These are phyloP conservation scores for Cervus canadensis DNA, from an alignment of 2,113 vertebrate species.

Conservation along the genomic window DNA sequence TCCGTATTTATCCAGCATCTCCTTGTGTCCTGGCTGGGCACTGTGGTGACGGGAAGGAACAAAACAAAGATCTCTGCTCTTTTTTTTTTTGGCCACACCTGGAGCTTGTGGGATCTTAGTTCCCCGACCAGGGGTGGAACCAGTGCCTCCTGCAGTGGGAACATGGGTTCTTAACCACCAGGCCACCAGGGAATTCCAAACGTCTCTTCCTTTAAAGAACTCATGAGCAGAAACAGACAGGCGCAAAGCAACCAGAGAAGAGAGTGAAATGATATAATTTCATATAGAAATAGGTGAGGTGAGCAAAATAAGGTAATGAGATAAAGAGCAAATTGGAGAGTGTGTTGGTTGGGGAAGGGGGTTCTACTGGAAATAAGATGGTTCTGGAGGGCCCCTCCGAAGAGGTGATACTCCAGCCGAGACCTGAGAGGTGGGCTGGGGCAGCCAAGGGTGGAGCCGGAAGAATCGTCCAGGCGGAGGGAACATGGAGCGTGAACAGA, in stretches of 20 bases:
- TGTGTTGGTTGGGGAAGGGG: rapidly evolving
- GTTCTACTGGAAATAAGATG: not conserved
- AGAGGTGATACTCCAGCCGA: not conserved
- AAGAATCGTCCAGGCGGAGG: not conserved
- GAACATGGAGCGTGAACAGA: not conserved
- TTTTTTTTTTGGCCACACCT: not conserved
- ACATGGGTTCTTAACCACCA: not conserved
- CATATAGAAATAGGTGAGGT: not conserved
- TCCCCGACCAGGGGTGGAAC: not conserved
- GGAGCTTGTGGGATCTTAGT: not conserved
- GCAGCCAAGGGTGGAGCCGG: not conserved
- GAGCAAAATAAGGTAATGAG: not conserved
- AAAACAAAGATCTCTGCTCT: not conserved
- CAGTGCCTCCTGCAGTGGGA: not conserved
- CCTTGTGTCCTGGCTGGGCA: not conserved
- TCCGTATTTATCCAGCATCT: not conserved
- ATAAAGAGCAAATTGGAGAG: not conserved
- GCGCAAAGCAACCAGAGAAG: not conserved
- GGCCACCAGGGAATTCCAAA: not conserved
- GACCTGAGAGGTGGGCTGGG: not conserved
- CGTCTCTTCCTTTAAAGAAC: not conserved
- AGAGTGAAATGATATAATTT: not conserved
- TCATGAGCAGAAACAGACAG: rapidly evolving
- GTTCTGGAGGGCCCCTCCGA: not conserved
- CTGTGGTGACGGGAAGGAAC: not conserved